Evolutionary conservation across 1,140 invertebrate genomes (phyloP), one percentile per base, ranked within the genome.

Genomic region (Sycobia sp.): DNA sequence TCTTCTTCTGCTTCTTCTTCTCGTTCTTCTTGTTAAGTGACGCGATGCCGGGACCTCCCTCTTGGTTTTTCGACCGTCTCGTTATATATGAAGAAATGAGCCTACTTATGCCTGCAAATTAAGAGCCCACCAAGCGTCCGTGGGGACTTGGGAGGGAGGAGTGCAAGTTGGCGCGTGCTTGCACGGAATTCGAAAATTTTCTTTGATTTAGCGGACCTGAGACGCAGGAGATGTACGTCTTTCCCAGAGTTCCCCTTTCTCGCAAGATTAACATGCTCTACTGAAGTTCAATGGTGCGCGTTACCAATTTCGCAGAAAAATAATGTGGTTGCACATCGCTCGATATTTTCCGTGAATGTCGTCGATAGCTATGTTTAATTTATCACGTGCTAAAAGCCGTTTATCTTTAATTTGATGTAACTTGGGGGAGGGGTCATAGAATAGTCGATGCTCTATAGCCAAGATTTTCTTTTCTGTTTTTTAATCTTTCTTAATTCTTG

Each of bases 121-220:
- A 58, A 47, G 43, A 36, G 55, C 55, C 55, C 34, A 44, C 16
- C 29, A 3, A 11, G 14, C 56, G 34, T 63, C 44, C 32, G 47
- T n/a, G 11, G 43, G 50, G 23, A 47, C 16, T n/a, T 20, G 32
- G 16, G 10, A n/a, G 59, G 46, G 66, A 62, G n/a, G n/a, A n/a
- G n/a, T 46, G 47, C 55, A 55, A 51, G 34, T 62, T 66, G n/a
- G n/a, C n/a, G n/a, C n/a, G n/a, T n/a, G 5, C 46, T 43, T 11
- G 54, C 43, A 36, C 11, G 61, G 69, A 64, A 67, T 69, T 71
- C 55, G 63, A 62, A 62, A 41, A 59, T 54, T 63, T 29, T 43
- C 36, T 51, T 64, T 57, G 38, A 32, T 49, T 61, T 47, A 53
- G 18, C 43, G 55, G 9, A 7, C 41, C 13, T 5, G 5, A 57